phyloP scores from a whole-genome alignment of 1,140 invertebrate genomes.

The Fopius arisanus region DNA sequence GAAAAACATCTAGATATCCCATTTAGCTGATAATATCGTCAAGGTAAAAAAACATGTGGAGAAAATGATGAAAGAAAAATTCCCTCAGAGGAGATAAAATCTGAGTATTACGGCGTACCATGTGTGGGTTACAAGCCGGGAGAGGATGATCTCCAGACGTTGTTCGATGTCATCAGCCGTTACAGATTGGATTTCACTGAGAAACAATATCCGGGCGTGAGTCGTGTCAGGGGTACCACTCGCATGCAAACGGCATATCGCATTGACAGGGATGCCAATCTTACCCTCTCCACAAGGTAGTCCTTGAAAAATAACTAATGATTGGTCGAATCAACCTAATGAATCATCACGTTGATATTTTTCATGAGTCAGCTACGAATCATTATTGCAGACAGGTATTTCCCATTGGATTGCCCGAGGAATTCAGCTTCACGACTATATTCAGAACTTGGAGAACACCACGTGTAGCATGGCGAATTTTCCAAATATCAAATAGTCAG shows the following conservation, averaged over 20 bases:
- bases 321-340: background rate
- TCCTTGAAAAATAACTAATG: background rate
- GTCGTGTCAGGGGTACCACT: constrained; percentile 76
- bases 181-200: constrained; percentile 74
- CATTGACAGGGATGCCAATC: constrained; percentile 74
- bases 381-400: constrained; percentile 68
- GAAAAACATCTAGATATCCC: too few relatives aligned
- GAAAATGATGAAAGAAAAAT: too few relatives aligned
- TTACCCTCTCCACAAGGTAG: constrained; percentile 75
- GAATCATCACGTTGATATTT: too few relatives aligned
- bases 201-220: constrained; percentile 70
- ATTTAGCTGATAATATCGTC: too few relatives aligned
- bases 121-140: constrained; percentile 68
- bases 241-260: constrained; percentile 80
- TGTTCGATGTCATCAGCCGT: constrained; percentile 80
- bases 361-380: background rate
- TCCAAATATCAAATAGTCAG: constrained; percentile 71
- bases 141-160: constrained; percentile 77
- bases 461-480: constrained; percentile 74
- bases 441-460: constrained; percentile 70
- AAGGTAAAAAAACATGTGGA: too few relatives aligned
- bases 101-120: constrained; percentile 8
- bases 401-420: constrained; percentile 73
- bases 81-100: background rate
- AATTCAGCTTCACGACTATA: constrained; percentile 77